Conservation (phyloP, 2,113 vertebrate species). For the Phalacrocorax brasilianus region DNA sequence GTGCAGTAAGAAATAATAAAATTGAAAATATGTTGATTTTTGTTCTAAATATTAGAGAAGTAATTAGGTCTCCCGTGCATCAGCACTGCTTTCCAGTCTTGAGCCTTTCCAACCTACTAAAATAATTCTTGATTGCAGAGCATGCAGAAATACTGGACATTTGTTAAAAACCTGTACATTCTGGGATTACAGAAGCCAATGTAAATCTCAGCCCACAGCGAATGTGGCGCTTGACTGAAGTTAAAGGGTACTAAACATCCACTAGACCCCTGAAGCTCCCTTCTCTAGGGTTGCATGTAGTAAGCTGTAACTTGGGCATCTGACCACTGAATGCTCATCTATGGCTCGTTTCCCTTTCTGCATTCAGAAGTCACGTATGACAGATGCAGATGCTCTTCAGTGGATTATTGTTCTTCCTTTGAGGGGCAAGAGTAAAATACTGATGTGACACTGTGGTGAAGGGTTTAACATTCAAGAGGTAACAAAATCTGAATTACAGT, state of each 20-base stretch:
- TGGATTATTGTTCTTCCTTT: background rate
- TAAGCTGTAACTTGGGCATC: background rate
- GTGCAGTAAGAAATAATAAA: background rate
- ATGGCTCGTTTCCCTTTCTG: background rate
- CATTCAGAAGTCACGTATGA: background rate
- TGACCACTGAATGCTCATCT: background rate
- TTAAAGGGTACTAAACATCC: background rate
- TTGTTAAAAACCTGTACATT: conserved; percentile 7
- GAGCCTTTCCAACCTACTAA: background rate
- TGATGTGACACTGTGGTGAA: background rate
- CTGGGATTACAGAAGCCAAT: background rate
- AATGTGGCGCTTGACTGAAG: background rate
- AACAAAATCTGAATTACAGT: background rate
- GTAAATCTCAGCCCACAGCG: background rate
- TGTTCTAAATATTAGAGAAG: background rate
- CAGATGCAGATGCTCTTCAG: background rate
- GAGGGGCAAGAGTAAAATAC: background rate
- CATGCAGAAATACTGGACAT: conserved; percentile 32
- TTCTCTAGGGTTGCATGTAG: background rate
- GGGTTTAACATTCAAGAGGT: background rate
- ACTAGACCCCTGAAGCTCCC: background rate
- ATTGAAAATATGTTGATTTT: background rate
- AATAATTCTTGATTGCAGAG: conserved; percentile 17
- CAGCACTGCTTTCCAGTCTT: conserved; percentile 1
- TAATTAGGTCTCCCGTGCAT: background rate